These are phyloP conservation scores for Dinoponera quadriceps DNA, from an alignment of 1,140 invertebrate species.

Conservation along the genomic window DNA sequence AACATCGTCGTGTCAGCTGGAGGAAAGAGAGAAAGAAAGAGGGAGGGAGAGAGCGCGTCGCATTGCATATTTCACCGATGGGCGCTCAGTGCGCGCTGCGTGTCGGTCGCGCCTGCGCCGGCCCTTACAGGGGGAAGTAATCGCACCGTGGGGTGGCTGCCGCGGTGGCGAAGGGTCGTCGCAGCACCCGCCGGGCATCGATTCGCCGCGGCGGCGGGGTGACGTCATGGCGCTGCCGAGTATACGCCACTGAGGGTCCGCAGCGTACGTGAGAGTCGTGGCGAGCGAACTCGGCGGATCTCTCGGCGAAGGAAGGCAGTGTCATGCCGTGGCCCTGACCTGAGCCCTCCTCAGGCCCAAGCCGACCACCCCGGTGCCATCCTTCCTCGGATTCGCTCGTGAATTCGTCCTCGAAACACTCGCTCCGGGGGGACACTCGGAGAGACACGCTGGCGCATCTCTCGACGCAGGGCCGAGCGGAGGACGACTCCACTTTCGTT, in stretches of 20 bases:
- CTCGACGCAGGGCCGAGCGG: neutral
- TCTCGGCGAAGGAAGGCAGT: conserved; percentile 47
- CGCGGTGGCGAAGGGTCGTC: conserved; percentile 61
- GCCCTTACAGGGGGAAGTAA: conserved; percentile 24
- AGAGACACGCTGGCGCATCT: neutral
- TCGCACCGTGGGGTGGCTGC: conserved; percentile 36
- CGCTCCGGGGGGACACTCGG: neutral
- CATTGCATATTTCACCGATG: neutral
- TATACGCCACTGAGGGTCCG: conserved; percentile 72
- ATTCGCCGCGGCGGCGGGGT: conserved; percentile 72
- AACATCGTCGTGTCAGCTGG: too few relatives aligned
- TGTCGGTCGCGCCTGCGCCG: conserved; percentile 43
- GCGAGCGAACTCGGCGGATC: neutral
- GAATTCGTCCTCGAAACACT: neutral
- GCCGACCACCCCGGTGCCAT: conserved; percentile 42
- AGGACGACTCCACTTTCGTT: neutral
- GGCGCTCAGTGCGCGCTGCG: neutral
- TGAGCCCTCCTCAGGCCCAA: conserved; percentile 64
- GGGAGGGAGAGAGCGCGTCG: too few relatives aligned
- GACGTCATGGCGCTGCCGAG: conserved; percentile 73
- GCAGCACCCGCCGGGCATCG: conserved; percentile 73
- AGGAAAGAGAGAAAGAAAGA: too few relatives aligned
- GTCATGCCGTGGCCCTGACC: conserved; percentile 77
- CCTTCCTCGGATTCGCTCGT: conserved; percentile 2
- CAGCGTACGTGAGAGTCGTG: conserved; percentile 55